Conservation (phyloP, 2,113 vertebrate genomes). For the Herpetotheres cachinnans region DNA sequence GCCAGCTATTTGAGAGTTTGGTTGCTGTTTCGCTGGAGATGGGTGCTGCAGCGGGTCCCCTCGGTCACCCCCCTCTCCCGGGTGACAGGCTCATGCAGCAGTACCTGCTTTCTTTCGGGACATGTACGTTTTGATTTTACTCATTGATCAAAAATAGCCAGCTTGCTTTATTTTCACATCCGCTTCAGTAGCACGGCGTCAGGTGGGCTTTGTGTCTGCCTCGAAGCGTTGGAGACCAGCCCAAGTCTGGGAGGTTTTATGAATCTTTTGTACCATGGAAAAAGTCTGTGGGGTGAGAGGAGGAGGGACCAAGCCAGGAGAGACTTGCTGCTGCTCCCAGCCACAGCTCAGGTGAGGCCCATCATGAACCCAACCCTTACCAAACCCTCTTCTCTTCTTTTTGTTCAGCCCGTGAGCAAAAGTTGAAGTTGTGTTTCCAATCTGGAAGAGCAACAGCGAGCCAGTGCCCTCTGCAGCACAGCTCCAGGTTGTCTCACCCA, state of each 20-base stretch:
- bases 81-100: not conserved
- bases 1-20: too few relatives aligned
- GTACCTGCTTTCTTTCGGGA: not conserved
- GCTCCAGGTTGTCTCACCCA: not conserved
- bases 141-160: not conserved
- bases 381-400: not conserved
- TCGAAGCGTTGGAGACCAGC: not conserved
- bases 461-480: not conserved
- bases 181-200: accelerated
- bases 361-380: not conserved
- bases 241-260: not conserved
- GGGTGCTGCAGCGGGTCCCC: not conserved
- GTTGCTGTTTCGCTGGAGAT: not conserved
- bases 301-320: not conserved
- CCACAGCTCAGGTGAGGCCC: not conserved
- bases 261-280: not conserved
- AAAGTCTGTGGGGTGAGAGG: not conserved
- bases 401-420: not conserved
- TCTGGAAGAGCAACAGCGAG: not conserved
- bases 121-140: not conserved
- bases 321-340: not conserved
- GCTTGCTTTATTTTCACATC: not conserved
- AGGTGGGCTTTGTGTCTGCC: not conserved
- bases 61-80: accelerated
- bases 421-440: not conserved